phyloP scores from a whole-genome alignment of 2,113 vertebrate genomes.

The Heterotilapia buettikoferi region DNA sequence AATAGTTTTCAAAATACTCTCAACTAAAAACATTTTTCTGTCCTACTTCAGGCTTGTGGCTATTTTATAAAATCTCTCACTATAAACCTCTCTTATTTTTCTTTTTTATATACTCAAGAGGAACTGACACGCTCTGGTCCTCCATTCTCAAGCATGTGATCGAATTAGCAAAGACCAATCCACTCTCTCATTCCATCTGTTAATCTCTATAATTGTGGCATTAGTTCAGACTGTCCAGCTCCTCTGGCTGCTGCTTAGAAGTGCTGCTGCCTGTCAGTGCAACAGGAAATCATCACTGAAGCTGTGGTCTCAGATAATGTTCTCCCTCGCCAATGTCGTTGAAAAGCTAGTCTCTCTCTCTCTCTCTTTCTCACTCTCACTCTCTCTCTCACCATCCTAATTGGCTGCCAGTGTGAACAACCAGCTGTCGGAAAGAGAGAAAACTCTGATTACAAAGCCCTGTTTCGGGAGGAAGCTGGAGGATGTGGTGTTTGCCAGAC shows the following conservation, averaged over 20 bases:
- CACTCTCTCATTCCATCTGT: conserved; percentile 2
- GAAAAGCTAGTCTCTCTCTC: conserved; percentile 8
- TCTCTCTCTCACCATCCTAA: conserved; percentile 40
- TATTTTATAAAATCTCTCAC: background rate
- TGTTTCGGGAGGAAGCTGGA: conserved; percentile 42
- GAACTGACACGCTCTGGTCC: background rate
- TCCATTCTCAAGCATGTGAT: background rate
- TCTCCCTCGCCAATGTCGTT: conserved; percentile 1
- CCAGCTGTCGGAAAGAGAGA: conserved; percentile 55
- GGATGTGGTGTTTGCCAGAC: conserved; percentile 54
- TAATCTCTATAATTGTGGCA: conserved; percentile 16
- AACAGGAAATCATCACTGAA: conserved; percentile 48
- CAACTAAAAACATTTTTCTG: background rate
- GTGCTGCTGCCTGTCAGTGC: conserved; percentile 21
- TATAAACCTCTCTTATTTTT: background rate
- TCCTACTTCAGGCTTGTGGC: background rate
- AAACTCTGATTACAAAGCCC: conserved; percentile 51
- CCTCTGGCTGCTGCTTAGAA: conserved; percentile 25
- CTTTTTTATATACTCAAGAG: background rate
- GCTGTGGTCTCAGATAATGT: conserved; percentile 33
- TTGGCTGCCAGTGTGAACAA: conserved; percentile 51
- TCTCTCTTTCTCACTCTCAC: background rate
- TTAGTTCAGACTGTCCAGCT: conserved; percentile 16
- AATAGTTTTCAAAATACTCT: background rate
- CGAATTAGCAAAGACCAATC: conserved; percentile 12